Evolutionary conservation across 2,113 vertebrate genomes (phyloP), one percentile per base, ranked within the genome.

Genomic region (Forbesichthys agassizii): DNA sequence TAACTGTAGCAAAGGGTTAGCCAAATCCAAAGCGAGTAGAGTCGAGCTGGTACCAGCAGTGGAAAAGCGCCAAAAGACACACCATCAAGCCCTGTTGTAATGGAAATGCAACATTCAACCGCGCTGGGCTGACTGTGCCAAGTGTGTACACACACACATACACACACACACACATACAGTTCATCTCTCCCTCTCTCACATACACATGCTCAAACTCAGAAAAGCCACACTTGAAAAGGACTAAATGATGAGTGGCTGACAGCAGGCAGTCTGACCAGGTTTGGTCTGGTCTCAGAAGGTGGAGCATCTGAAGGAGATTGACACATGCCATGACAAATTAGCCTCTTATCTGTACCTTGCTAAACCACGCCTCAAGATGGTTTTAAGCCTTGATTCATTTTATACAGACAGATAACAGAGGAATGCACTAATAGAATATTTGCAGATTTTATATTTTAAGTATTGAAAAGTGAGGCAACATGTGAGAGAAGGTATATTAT

Each of bases 241-340:
- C 87, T 90, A 69, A 27, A 64, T 86, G 86, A 91, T 89, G 90
- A 86, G 85, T 54, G 61, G 66, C 88, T 90, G 85, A 87, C 90
- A 91, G 88, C 80, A 80, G 73, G 82, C 77, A 74, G 13, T 64
- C 74, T 56, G 49, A 48, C 76, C 78, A 63, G 7, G 66, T 77
- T 69, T 48, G 46, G 80, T 68, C 69, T 74, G 77, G 51, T 70
- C 77, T 52, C 9, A 14, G 84, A 87, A 85, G 90, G 88, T 73
- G 85, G 81, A 72, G 66, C 67, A 69, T 78, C 33, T 4, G 27
- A 55, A 11, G 47, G 66, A 55, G 83, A 89, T 47, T 87, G 88
- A 82, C 84, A 79, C 42, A 1, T 80, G 86, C 84, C 86, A 81
- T 58, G 16, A 5, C 84, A 81, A 84, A 81, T 86, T 64, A 84